phyloP scores from a whole-genome alignment of 2,888 invertebrate genomes.

The Dryocosmus kuriphilus region DNA sequence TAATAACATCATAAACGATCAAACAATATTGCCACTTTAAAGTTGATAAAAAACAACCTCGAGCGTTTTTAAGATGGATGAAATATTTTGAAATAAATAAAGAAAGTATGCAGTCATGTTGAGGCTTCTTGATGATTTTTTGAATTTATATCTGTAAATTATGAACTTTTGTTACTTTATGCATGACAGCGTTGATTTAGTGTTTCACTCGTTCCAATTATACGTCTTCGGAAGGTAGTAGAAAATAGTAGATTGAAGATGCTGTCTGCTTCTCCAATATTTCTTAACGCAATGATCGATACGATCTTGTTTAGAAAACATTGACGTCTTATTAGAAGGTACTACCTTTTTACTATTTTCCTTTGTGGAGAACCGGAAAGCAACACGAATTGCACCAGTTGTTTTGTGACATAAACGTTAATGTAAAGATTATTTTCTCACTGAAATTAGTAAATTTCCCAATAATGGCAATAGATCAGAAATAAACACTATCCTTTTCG shows the following conservation, averaged over 20 bases:
- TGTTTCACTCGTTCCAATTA: not conserved
- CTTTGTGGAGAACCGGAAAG: not conserved
- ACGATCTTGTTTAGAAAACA: not conserved
- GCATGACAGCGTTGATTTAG: not conserved
- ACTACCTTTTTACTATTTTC: not conserved
- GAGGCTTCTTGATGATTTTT: not conserved
- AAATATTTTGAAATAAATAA: no score
- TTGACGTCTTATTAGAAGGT: slow-evolving; percentile 1
- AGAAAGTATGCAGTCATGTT: no score
- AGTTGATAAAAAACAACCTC: not conserved
- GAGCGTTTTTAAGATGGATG: not conserved
- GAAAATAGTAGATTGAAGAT: slow-evolving; percentile 19
- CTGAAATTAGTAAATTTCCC: no score
- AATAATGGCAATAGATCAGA: no score
- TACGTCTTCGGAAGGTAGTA: slow-evolving; percentile 1
- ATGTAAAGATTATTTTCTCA: no score
- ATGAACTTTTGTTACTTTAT: not conserved
- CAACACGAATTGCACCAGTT: not conserved
- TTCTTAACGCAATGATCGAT: slow-evolving; percentile 11
- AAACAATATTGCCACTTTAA: not conserved
- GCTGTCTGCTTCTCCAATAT: not conserved
- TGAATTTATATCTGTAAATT: not conserved
- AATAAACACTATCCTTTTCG: no score
- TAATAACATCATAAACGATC: not conserved
- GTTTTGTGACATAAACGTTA: not conserved